Conservation (phyloP, 2,888 invertebrate genomes). For the Geotrupes spiniger region DNA sequence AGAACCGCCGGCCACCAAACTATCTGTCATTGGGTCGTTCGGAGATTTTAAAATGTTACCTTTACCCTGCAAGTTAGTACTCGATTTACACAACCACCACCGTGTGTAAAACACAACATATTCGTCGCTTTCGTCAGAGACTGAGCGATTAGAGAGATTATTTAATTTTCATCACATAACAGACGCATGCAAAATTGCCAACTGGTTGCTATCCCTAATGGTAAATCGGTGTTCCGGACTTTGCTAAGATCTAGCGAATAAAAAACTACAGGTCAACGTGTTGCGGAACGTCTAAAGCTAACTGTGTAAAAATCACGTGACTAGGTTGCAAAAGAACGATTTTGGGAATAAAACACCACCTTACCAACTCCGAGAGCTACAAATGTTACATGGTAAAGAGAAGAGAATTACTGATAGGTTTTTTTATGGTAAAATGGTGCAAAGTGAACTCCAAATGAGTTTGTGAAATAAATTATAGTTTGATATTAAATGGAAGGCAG, state of each 20-base stretch:
- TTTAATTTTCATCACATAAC: too few species aligned
- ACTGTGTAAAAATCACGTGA: background rate
- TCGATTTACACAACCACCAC: slow-evolving; percentile 25
- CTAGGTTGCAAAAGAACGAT: background rate
- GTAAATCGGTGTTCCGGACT: too few species aligned
- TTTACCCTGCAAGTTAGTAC: slow-evolving; percentile 51
- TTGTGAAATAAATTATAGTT: too few species aligned
- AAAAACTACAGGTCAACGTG: too few species aligned
- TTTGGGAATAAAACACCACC: slow-evolving; percentile 25
- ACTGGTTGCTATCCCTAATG: background rate
- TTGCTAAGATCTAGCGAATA: too few species aligned
- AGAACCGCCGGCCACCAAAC: slow-evolving; percentile 43
- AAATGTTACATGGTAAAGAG: slow-evolving; percentile 24
- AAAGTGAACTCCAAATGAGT: too few species aligned
- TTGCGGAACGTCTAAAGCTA: too few species aligned
- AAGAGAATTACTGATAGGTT: background rate
- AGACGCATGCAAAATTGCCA: background rate
- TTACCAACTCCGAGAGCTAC: slow-evolving; percentile 49
- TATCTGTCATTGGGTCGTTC: slow-evolving; percentile 40
- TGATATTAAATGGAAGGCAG: too few species aligned
- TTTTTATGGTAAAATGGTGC: too few species aligned
- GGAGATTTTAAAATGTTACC: slow-evolving; percentile 50
- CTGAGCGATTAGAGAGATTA: slow-evolving; percentile 1
- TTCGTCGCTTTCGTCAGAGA: background rate
- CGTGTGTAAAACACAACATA: slow-evolving; percentile 9